Percentiles rank a stretch among this genome's conserved stretches.
Evolutionary conservation across 2,797 vertebrate species (phyloP).

Genomic region (Streptopelia turtur): DNA sequence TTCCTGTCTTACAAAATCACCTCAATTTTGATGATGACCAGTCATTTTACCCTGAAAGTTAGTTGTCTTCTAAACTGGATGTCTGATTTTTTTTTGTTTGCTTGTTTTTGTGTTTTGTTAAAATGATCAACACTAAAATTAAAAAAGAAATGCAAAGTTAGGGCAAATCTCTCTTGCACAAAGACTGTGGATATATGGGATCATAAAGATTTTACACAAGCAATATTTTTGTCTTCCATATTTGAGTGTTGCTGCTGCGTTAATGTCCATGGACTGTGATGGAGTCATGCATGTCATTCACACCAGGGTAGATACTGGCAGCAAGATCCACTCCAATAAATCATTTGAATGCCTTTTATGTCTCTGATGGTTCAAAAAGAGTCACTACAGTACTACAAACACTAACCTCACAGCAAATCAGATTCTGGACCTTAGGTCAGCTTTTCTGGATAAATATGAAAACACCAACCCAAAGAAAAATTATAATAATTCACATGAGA

Average conservation of each 20-base stretch:
- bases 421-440: background rate
- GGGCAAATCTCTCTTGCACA: background rate
- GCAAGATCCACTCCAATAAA: background rate
- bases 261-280: background rate
- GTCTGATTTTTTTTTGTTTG: background rate
- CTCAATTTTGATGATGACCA: background rate
- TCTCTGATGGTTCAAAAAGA: background rate
- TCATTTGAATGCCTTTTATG: background rate
- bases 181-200: background rate
- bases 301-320: background rate
- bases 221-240: background rate
- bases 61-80: background rate
- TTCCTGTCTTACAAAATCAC: background rate
- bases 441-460: slow-evolving; percentile 7
- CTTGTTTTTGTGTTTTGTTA: background rate
- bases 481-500: background rate
- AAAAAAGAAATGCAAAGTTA: background rate
- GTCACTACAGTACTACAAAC: background rate
- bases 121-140: background rate
- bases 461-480: background rate
- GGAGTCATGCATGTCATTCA: background rate
- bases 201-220: background rate
- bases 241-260: background rate
- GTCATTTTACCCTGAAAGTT: background rate
- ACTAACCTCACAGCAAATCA: background rate